phyloP scores from a whole-genome alignment of 64 coral and sea anemone genomes.

The Catalaphyllia jardinei region DNA sequence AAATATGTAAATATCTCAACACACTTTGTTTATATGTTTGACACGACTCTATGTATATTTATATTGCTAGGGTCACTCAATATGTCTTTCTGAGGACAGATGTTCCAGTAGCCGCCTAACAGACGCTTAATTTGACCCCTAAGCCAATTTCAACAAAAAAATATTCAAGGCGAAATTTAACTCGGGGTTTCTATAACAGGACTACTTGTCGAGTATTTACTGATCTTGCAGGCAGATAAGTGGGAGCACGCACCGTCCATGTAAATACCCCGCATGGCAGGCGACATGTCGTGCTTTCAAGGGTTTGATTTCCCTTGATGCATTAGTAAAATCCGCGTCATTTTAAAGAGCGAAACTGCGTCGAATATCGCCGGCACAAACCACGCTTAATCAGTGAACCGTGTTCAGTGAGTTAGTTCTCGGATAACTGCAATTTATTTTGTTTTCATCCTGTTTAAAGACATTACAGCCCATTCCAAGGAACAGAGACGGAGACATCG shows the following conservation, averaged over 20 bases:
- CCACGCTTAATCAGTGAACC: background rate
- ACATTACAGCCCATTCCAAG: background rate
- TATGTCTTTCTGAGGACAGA: background rate
- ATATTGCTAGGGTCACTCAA: background rate
- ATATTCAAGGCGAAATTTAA: background rate
- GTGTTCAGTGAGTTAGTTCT: background rate
- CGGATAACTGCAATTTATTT: background rate
- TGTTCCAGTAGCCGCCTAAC: background rate
- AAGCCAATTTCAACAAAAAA: background rate
- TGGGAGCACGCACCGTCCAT: background rate
- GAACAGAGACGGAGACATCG: background rate
- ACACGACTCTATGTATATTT: slow-evolving; percentile 36
- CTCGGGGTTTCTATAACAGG: background rate
- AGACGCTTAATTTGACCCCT: background rate
- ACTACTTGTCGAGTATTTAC: background rate
- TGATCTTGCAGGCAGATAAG: background rate
- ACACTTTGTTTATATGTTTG: slow-evolving; percentile 31
- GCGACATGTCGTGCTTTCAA: background rate
- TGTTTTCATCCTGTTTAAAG: too few relatives aligned
- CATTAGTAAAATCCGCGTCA: background rate
- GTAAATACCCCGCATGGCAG: background rate
- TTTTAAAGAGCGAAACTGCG: background rate
- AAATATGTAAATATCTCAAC: slow-evolving; percentile 44
- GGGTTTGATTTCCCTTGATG: background rate
- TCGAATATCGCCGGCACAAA: background rate